Conservation (phyloP, 2,888 invertebrate genomes). For the Therioaphis trifolii region DNA sequence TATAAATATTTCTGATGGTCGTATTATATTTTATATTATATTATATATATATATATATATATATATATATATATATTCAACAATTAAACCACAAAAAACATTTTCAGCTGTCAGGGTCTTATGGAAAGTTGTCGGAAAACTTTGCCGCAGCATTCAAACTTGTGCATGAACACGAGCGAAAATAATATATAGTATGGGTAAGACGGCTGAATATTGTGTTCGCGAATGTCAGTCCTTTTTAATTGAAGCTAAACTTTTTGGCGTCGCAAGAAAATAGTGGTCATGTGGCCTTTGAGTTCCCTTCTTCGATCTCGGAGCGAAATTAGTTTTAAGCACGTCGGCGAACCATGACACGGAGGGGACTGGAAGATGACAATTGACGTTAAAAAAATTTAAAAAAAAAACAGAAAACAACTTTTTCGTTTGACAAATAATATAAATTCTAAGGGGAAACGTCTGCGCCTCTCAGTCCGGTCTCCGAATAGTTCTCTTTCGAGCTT, state of each 20-base stretch:
- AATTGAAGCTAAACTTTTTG: conserved; percentile 51
- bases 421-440: conserved; percentile 41
- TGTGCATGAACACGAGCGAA: not conserved
- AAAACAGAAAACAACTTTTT: conserved; percentile 6
- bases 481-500: not conserved
- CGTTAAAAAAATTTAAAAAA: not conserved
- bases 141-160: not conserved
- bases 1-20: not conserved
- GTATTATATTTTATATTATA: not conserved
- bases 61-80: too few species aligned
- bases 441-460: not conserved
- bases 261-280: not conserved
- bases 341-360: not conserved
- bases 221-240: conserved; percentile 30
- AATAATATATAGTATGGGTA: not conserved
- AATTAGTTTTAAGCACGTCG: conserved; percentile 50
- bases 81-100: conserved; percentile 8
- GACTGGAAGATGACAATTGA: conserved; percentile 48
- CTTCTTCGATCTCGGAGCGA: not conserved
- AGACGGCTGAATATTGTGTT: conserved; percentile 43
- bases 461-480: not conserved
- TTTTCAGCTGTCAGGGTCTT: conserved; percentile 27
- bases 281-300: conserved; percentile 34
- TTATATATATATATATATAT: too few species aligned
- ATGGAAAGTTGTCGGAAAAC: conserved; percentile 20